These are phyloP conservation scores for Oreochromis niloticus DNA, from an alignment of 2,113 vertebrate genomes.

Conservation along the genomic window DNA sequence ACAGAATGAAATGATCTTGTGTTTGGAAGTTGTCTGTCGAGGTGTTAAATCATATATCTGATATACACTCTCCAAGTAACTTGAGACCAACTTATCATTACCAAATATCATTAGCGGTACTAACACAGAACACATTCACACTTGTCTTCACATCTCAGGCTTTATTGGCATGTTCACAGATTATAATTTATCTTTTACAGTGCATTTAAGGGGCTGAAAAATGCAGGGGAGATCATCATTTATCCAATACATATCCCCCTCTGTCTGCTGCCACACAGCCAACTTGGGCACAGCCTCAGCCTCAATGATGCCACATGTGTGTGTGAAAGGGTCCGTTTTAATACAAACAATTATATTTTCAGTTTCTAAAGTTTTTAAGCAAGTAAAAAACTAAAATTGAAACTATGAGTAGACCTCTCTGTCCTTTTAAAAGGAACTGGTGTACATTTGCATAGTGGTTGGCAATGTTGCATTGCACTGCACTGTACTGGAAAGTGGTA, in stretches of 20 bases:
- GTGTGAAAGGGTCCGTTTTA: not conserved
- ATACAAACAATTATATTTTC: not conserved
- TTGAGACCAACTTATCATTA: not conserved
- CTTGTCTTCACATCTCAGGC: not conserved
- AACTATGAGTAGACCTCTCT: not conserved
- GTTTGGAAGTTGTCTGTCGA: not conserved
- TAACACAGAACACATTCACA: not conserved
- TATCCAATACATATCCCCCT: not conserved
- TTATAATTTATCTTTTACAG: not conserved
- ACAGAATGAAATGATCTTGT: not conserved
- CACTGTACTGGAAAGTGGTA: not conserved
- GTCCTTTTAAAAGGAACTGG: not conserved
- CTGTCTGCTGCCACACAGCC: not conserved
- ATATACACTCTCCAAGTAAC: not conserved
- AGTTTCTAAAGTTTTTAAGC: not conserved
- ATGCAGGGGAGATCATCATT: not conserved
- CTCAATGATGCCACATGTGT: not conserved
- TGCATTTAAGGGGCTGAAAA: not conserved
- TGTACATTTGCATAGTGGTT: not conserved
- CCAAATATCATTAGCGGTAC: not conserved
- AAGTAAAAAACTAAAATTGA: not conserved
- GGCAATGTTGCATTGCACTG: not conserved
- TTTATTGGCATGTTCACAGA: not conserved
- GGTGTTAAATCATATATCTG: not conserved
- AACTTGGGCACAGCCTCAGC: not conserved